Percentiles rank a stretch among this genome's conserved stretches.
phyloP scores from a whole-genome alignment of 2,888 invertebrate species.

The Platycnemis pennipes region DNA sequence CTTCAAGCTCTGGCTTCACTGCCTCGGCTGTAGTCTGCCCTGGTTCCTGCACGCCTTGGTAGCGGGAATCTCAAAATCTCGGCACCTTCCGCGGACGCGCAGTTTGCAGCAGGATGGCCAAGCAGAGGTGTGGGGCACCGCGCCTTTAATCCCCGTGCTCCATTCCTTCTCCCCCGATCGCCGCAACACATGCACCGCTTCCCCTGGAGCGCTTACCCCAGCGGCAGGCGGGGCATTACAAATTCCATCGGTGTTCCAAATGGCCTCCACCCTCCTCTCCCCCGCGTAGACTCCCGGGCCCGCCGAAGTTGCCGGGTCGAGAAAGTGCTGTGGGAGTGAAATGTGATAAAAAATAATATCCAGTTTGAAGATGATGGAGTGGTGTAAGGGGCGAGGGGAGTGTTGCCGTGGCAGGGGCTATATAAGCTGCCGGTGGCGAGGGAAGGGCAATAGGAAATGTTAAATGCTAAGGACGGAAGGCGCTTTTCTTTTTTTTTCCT shows the following conservation, averaged over 20 bases:
- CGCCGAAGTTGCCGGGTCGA: slow-evolving; percentile 6
- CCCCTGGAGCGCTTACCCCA: background rate
- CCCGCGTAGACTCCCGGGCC: background rate
- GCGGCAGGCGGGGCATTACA: background rate
- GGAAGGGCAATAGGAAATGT: background rate
- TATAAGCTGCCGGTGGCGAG: background rate
- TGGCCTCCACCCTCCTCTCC: background rate
- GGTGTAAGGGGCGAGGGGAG: background rate
- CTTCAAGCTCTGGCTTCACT: too few species aligned
- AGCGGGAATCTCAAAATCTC: slow-evolving; percentile 5
- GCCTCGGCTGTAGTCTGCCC: too few species aligned
- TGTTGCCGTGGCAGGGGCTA: too few species aligned
- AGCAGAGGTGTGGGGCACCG: too few species aligned
- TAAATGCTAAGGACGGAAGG: background rate
- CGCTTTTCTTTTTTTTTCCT: background rate
- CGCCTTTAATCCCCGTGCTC: background rate
- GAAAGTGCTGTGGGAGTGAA: background rate
- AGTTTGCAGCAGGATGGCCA: too few species aligned
- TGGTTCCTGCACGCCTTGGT: background rate
- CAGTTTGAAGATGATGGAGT: background rate
- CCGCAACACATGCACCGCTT: background rate
- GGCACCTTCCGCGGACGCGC: background rate
- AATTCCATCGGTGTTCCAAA: slow-evolving; percentile 50
- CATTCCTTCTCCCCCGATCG: background rate
- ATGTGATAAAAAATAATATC: slow-evolving; percentile 32